These are phyloP conservation scores for Chlamydotis undulata DNA, from an alignment of 2,113 vertebrate genomes.

Conservation along the genomic window DNA sequence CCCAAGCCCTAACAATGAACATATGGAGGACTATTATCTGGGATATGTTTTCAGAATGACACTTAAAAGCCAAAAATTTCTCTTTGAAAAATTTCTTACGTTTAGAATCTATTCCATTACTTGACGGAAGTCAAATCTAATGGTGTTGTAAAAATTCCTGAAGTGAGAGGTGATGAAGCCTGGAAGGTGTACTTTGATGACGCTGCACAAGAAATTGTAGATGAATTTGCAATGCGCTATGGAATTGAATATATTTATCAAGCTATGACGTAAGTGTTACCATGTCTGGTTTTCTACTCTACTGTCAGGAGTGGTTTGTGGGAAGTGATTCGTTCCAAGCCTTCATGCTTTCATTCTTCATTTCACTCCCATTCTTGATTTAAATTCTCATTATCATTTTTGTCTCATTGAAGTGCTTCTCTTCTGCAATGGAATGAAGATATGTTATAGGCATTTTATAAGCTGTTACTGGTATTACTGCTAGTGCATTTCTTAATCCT, in stretches of 20 bases:
- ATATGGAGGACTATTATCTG: neutral
- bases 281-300: neutral
- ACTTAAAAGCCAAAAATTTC: neutral
- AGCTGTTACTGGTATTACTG: neutral
- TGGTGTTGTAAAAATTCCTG: constrained; percentile 91
- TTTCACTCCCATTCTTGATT: neutral
- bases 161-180: constrained; percentile 93
- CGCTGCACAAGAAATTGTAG: constrained; percentile 94
- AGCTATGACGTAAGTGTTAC: constrained; percentile 94
- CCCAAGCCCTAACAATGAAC: neutral
- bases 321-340: neutral
- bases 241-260: constrained; percentile 98
- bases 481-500: neutral
- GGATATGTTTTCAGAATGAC: neutral
- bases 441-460: neutral
- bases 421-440: neutral
- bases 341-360: neutral
- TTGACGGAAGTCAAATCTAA: constrained; percentile 90
- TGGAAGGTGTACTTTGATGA: constrained; percentile 99
- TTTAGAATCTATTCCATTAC: constrained; percentile 94
- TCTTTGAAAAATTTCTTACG: constrained; percentile 19
- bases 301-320: neutral
- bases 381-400: neutral
- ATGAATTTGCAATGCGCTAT: constrained; percentile 97
- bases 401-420: neutral